These are phyloP conservation scores for Neolamprologus tretocephalus DNA, from an alignment of 2,113 vertebrate genomes.

Conservation along the genomic window DNA sequence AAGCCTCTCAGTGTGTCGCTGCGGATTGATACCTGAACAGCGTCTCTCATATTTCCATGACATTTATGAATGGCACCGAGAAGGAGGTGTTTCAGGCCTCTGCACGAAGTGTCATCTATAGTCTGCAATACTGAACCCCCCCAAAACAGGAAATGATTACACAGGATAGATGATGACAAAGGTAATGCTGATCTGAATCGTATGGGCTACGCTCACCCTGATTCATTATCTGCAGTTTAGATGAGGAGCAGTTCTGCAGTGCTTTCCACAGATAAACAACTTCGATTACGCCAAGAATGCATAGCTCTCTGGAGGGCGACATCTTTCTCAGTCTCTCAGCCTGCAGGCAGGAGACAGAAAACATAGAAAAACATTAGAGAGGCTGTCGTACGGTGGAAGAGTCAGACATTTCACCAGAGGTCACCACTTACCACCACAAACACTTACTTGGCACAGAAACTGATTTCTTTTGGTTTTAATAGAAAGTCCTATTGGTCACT, in stretches of 20 bases:
- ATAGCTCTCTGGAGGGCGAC: slow-evolving; percentile 81
- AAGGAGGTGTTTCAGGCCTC: slow-evolving; percentile 88
- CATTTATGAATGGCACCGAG: slow-evolving; percentile 97
- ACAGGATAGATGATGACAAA: not conserved
- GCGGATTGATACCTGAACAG: slow-evolving; percentile 77
- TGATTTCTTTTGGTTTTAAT: not conserved
- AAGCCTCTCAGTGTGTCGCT: not conserved
- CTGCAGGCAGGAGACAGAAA: slow-evolving; percentile 60
- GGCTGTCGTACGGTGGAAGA: not conserved
- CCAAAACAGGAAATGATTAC: not conserved
- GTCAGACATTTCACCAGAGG: not conserved
- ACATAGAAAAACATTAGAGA: not conserved
- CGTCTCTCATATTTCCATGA: slow-evolving; percentile 91
- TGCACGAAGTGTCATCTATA: slow-evolving; percentile 79
- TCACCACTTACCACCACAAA: not conserved
- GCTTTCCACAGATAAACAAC: slow-evolving; percentile 98
- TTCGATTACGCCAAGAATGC: slow-evolving; percentile 89
- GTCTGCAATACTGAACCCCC: slow-evolving; percentile 82
- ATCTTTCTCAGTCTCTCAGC: slow-evolving; percentile 89
- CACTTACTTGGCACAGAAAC: not conserved
- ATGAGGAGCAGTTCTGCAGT: slow-evolving; percentile 89
- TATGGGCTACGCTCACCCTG: slow-evolving; percentile 74
- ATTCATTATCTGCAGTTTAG: slow-evolving; percentile 94
- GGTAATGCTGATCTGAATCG: not conserved
- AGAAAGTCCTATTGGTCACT: not conserved